Base-by-base conservation (phyloP, 2,113 vertebrate species). In the Amblyornis subalaris region DNA sequence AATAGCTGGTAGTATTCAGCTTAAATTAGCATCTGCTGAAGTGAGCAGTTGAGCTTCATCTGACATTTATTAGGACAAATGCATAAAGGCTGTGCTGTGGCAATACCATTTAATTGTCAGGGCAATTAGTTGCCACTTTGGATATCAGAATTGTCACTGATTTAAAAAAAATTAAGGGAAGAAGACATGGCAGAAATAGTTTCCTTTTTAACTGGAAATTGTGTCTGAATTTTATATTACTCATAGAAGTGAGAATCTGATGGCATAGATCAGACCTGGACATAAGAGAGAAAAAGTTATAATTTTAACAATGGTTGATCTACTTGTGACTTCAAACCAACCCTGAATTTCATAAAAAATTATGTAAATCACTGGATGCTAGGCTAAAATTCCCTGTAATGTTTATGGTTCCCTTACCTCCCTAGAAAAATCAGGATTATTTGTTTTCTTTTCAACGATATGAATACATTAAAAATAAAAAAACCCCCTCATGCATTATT, bases 21-120 rank as follows among this genome's bases (percentile, higher is more conserved):
- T 96, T 97, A 97, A 98, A 97, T 98, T 97, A 88, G 75, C 88
- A 96, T 88, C 80, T 94, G 95, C 79, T 92, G 75, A 97, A 97
- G 80, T 95, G 94, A 97, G 73, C 78, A 94, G 90, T 96, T 97
- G 96, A 96, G 96, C 69, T 95, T 97, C 94, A 90, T 94, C 96
- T 97, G 94, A 96, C 55, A 88, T 96, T 96, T 94, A 94, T 94
- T 93, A 92, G 93, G 89, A 95, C 81, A 94, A 91, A 96, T 58
- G 69, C 36, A 91, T 93, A 96, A 97, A 96, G 90, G 66, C 65
- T 97, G 94, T 96, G 79, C 91, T 96, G 26, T 95, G 90, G 82
- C 91, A 90, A 91, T 88, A 74, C 70, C 36, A 73, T 80, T 91
- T 94, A 87, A 94, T 87, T 96, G 79, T 76, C 92, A 83, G 79